phyloP scores from a whole-genome alignment of 2,888 invertebrate species.

The Protonemura montana region DNA sequence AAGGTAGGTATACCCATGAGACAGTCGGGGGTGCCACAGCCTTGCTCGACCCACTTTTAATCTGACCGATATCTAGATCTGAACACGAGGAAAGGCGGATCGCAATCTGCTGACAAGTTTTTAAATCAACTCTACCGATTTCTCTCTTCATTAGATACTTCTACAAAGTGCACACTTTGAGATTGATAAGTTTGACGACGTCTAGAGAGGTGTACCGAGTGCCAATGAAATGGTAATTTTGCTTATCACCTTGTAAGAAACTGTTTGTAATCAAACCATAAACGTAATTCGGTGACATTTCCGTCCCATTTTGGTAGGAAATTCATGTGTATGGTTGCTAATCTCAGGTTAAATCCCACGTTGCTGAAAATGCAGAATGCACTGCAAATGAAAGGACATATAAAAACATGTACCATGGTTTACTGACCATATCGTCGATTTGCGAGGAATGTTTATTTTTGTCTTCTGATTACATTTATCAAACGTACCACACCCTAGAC shows the following conservation, averaged over 20 bases:
- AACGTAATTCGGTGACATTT: not conserved
- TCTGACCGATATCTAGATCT: conserved; percentile 21
- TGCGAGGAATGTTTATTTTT: not conserved
- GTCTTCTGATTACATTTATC: not conserved
- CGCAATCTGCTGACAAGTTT: conserved; percentile 36
- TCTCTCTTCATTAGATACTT: conserved; percentile 31
- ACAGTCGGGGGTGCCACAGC: not conserved
- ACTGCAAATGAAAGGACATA: not conserved
- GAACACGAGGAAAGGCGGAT: conserved; percentile 36
- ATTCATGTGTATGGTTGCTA: not conserved
- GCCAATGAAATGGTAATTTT: not conserved
- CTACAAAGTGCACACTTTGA: not conserved
- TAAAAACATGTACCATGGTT: not conserved
- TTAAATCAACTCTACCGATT: conserved; percentile 33
- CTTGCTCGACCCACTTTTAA: not conserved
- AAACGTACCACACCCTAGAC: not conserved
- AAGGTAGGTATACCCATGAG: not conserved
- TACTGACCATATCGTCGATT: not conserved
- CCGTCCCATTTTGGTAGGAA: not conserved
- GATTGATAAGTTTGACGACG: not conserved
- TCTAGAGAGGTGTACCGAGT: not conserved
- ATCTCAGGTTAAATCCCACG: too few species aligned
- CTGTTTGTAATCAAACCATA: not conserved
- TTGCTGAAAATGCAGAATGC: not conserved
- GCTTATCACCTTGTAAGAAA: not conserved